Base-by-base conservation (phyloP, 2,797 vertebrate species). In the Melanotaenia boesemani region DNA sequence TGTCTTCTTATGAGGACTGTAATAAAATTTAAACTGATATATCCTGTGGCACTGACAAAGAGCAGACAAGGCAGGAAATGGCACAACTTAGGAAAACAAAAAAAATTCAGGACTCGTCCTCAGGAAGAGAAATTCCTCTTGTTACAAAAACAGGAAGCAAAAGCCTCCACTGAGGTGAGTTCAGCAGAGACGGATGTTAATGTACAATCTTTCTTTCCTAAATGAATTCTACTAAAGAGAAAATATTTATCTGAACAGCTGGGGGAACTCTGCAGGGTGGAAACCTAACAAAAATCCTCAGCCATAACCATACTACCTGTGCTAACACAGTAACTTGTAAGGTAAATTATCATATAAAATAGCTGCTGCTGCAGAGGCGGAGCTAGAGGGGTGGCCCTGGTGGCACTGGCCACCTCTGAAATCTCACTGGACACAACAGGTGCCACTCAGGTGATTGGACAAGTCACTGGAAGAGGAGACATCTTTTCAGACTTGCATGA, bases 131-230 rank as follows among this genome's bases (percentile, higher is more conserved):
- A 74, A 52, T 50, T 85, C 76, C 22, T 50, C 44, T 11, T 8
- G 60, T 28, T 62, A 76, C 11, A 55, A 88, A 88, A 83, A 89
- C 91, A 91, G 89, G 89, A 92, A 88, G 36, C 39, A 3, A 24
- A 28, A 63, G 64, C 41, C 63, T 32, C 32, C 32, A 32, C 32
- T 1, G 32, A 32, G 32, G 5, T 32, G 69, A 67, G 50, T 26
- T 39, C 59, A 50, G 46, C 72, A 52, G 72, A 83, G 73, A 80
- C 67, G 75, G 77, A 77, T 72, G 82, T 75, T 65, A 67, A 72
- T 78, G 70, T 63, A 79, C 0, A 2, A 68, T 66, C 76, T 74
- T 83, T 83, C 73, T 76, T 57, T 82, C 54, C 70, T 37, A 48
- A 82, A 68, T 67, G 10, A 66, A 74, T 60, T 62, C 41, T 1